Evolutionary conservation across 2,888 invertebrate species (phyloP).

Genomic region (Polydesmus complanatus): DNA sequence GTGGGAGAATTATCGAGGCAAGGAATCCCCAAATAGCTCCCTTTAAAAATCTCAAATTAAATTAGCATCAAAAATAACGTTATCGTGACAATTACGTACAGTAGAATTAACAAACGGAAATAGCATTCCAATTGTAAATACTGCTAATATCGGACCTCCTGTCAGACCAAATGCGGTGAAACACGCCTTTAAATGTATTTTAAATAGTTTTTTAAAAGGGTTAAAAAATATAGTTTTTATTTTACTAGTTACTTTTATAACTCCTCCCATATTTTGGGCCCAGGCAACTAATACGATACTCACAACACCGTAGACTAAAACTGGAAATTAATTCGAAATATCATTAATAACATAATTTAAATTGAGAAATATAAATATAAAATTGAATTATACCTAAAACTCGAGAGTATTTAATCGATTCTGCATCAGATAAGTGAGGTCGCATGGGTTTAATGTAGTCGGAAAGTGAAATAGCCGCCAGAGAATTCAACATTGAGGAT

Average conservation of each 20-base stretch:
- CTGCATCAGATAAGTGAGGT: conserved; percentile 49
- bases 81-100: background rate
- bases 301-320: conserved; percentile 5
- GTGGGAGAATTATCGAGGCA: background rate
- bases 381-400: conserved; percentile 43
- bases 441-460: conserved; percentile 27
- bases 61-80: background rate
- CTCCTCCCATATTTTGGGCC: conserved; percentile 9
- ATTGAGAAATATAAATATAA: no score
- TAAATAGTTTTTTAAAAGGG: no score
- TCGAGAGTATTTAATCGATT: conserved; percentile 60
- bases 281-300: conserved; percentile 7
- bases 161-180: conserved; percentile 4
- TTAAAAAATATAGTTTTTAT: no score
- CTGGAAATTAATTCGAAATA: background rate
- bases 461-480: conserved; percentile 32
- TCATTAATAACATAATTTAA: no score
- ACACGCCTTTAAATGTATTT: no score
- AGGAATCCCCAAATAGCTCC: background rate
- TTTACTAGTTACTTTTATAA: conserved; percentile 9
- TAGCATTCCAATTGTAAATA: conserved; percentile 10
- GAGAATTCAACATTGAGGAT: conserved; percentile 34
- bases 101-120: conserved; percentile 10
- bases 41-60: background rate
- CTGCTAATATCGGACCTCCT: conserved; percentile 6